Evolutionary conservation across 2,797 vertebrate species (phyloP).

Genomic region (Takifugu rubripes): DNA sequence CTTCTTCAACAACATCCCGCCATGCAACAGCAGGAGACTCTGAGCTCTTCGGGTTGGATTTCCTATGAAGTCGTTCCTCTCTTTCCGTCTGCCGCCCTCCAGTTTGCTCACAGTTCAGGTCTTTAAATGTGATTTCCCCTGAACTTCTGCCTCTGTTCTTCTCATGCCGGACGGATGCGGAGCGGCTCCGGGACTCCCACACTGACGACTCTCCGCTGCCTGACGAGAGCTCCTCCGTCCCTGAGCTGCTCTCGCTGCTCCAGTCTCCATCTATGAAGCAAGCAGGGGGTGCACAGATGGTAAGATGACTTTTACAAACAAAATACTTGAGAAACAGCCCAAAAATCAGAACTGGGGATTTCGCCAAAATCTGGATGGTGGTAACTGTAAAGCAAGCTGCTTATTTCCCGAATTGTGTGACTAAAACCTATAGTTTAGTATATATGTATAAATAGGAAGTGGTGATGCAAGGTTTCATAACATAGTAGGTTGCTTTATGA

Average conservation of each 20-base stretch:
- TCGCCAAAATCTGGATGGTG: constrained; percentile 39
- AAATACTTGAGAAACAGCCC: constrained; percentile 50
- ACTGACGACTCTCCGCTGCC: constrained; percentile 84
- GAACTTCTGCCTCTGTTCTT: constrained; percentile 75
- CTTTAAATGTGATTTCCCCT: constrained; percentile 80
- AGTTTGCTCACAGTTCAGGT: constrained; percentile 76
- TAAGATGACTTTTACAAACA: constrained; percentile 52
- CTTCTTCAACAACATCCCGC: constrained; percentile 76
- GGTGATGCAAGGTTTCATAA: too few species aligned
- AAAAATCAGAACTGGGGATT: constrained; percentile 35
- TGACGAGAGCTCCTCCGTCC: constrained; percentile 78
- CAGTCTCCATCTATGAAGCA: constrained; percentile 74
- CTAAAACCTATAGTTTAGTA: too few species aligned
- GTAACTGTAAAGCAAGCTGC: constrained; percentile 16
- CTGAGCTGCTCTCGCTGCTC: constrained; percentile 82
- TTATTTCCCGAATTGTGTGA: too few species aligned
- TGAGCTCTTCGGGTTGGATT: constrained; percentile 50
- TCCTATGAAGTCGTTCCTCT: constrained; percentile 32
- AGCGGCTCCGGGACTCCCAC: constrained; percentile 63
- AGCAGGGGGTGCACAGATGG: constrained; percentile 49
- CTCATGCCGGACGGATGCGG: constrained; percentile 48
- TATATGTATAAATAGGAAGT: too few species aligned
- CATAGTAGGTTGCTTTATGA: too few species aligned
- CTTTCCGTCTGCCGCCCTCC: constrained; percentile 54
- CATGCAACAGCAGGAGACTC: constrained; percentile 46